Evolutionary conservation across 1,140 invertebrate genomes (phyloP).

Genomic region (Tetragonula clypearis): DNA sequence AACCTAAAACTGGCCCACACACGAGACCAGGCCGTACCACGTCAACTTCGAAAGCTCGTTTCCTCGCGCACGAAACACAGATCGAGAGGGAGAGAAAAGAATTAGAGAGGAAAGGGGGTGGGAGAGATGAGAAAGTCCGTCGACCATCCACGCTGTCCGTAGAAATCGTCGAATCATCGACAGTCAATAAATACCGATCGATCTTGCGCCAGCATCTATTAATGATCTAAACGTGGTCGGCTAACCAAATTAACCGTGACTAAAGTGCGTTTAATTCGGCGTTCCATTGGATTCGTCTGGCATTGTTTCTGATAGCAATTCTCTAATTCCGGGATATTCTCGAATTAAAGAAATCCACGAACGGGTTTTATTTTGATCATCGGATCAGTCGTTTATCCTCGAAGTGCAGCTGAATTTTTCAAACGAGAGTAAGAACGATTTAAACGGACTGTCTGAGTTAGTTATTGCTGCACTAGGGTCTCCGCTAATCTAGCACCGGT

Average conservation of each 20-base stretch:
- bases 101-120: constrained; percentile 8
- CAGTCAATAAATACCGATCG: constrained; percentile 80
- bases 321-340: background rate
- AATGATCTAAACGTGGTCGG: constrained; percentile 76
- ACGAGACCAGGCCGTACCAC: constrained; percentile 44
- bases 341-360: constrained; percentile 7
- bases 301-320: constrained; percentile 45
- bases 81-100: background rate
- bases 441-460: constrained; percentile 2
- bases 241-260: constrained; percentile 81
- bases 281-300: constrained; percentile 33
- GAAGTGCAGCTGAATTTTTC: background rate
- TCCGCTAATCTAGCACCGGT: background rate
- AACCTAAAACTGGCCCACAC: constrained; percentile 77
- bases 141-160: constrained; percentile 47
- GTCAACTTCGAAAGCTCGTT: constrained; percentile 23
- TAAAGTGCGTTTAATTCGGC: constrained; percentile 77
- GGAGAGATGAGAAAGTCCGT: constrained; percentile 37
- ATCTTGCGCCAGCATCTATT: constrained; percentile 75
- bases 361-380: background rate
- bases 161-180: constrained; percentile 78
- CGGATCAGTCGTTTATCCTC: background rate
- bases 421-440: background rate
- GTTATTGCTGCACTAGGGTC: background rate
- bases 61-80: background rate